Conservation (phyloP, 2,113 vertebrate genomes). For the Solea senegalensis region DNA sequence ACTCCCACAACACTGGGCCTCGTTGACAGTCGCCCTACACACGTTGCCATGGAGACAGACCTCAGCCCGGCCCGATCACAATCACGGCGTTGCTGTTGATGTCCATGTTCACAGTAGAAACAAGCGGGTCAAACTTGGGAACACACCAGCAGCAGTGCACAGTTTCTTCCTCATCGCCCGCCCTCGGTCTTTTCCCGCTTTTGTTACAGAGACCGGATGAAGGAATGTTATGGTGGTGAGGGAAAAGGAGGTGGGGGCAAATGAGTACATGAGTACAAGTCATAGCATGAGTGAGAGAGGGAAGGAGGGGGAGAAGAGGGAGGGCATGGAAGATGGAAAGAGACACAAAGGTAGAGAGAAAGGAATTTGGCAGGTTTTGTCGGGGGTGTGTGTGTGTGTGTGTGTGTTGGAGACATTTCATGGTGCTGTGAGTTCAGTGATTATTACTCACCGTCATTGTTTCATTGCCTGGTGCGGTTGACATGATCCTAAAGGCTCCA, state of each 20-base stretch:
- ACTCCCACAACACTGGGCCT: slow-evolving; percentile 52
- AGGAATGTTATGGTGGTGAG: slow-evolving; percentile 70
- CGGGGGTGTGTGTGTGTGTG: not conserved
- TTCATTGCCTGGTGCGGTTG: slow-evolving; percentile 4
- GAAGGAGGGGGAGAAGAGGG: slow-evolving; percentile 3
- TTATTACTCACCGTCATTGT: slow-evolving; percentile 10
- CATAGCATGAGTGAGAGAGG: slow-evolving; percentile 42
- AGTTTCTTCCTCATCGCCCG: slow-evolving; percentile 39
- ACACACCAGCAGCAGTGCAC: not conserved
- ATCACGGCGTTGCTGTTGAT: slow-evolving; percentile 20
- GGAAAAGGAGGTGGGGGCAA: slow-evolving; percentile 27
- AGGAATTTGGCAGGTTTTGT: slow-evolving; percentile 3
- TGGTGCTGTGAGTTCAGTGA: slow-evolving; percentile 13
- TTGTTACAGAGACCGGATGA: slow-evolving; percentile 63
- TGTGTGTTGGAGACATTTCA: slow-evolving; percentile 16
- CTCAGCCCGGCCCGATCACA: slow-evolving; percentile 16
- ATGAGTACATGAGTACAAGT: slow-evolving; percentile 45
- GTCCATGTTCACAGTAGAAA: slow-evolving; percentile 13
- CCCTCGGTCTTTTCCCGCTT: slow-evolving; percentile 59
- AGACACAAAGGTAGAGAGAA: slow-evolving; percentile 16
- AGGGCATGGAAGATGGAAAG: slow-evolving; percentile 6
- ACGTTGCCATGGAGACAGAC: slow-evolving; percentile 67
- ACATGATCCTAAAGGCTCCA: not conserved
- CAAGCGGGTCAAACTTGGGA: not conserved
- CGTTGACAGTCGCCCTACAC: slow-evolving; percentile 44